Base-by-base conservation (phyloP, 2,888 invertebrate genomes). In the Dendrolimus pini region DNA sequence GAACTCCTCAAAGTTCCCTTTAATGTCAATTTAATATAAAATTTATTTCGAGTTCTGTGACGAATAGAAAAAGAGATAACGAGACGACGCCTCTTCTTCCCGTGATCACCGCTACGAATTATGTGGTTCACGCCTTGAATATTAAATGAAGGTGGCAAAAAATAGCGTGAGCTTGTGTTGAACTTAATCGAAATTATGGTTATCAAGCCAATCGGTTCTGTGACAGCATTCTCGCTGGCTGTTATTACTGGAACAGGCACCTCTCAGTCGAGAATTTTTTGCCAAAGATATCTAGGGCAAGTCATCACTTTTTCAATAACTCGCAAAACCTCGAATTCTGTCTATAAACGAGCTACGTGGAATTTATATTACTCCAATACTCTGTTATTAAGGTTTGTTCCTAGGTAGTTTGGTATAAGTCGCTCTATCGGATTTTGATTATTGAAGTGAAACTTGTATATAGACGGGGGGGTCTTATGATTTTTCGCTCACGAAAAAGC, bases 71-170 rank as follows among this genome's bases (percentile, higher is more conserved):
- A 80, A 78, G 74, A 80, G 78, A 82, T 83, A 84, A 83, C 82
- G 80, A 82, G 80, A 72, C 72, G 70, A 69, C 71, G 68, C 68
- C 72, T 74, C 77, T 75, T 78, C 75, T 77, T 71, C 71, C 77
- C 72, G 77, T 81, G 83, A 85, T 84, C 83, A 83, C 76, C 78
- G 75, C 75, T 71, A 71, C 79, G 80, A 86, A 86, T 85, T 85
- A 85, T 83, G 80, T 77, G 77, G 71, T 75, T 67, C 83, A 80
- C 77, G 82, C 62, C 71, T 67, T 79, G 86, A 87, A 87, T 87
- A 80, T 77, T 77, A 82, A 86, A 80, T 74, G 77, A 74, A 75
- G 72, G 73, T 71, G 72, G 68, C 69, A 75, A 77, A 78, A 79
- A 79, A 74, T 72, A 75, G 69, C 72, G 72, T 61, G 71, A 72